These are phyloP conservation scores for Hirtodrosophila duncani DNA, from an alignment of 2,888 invertebrate genomes.

Conservation along the genomic window DNA sequence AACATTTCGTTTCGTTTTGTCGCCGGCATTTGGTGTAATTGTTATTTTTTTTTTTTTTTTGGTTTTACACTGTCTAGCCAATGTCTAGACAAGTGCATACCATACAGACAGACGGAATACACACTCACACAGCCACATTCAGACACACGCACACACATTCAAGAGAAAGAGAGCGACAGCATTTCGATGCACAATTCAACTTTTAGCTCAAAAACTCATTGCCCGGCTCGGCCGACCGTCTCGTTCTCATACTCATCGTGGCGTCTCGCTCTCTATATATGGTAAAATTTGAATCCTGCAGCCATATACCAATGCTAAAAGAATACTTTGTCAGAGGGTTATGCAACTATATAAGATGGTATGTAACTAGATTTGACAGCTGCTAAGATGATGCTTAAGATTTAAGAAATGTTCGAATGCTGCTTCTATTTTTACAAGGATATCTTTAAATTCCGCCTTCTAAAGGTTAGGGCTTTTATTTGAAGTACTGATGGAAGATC, in stretches of 20 bases:
- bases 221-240: conserved; percentile 45
- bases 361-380: too few species aligned
- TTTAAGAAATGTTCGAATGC: too few species aligned
- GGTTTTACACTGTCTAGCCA: conserved; percentile 78
- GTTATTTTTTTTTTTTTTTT: conserved; percentile 55
- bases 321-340: conserved; percentile 10
- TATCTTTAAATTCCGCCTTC: too few species aligned
- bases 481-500: too few species aligned
- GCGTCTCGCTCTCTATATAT: not conserved
- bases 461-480: too few species aligned
- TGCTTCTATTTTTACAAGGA: too few species aligned
- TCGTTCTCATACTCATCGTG: not conserved
- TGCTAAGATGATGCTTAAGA: too few species aligned
- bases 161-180: conserved; percentile 2
- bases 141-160: conserved; percentile 10
- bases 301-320: conserved; percentile 55
- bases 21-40: conserved; percentile 56
- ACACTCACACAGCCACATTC: conserved; percentile 39
- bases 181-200: conserved; percentile 72
- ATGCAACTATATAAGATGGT: conserved; percentile 9
- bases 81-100: conserved; percentile 76
- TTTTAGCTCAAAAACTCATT: conserved; percentile 71
- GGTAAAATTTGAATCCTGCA: conserved; percentile 62
- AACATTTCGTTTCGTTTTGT: conserved; percentile 68
- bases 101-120: conserved; percentile 58